Conservation (phyloP, 2,888 invertebrate species). For the Brachycybe producta region DNA sequence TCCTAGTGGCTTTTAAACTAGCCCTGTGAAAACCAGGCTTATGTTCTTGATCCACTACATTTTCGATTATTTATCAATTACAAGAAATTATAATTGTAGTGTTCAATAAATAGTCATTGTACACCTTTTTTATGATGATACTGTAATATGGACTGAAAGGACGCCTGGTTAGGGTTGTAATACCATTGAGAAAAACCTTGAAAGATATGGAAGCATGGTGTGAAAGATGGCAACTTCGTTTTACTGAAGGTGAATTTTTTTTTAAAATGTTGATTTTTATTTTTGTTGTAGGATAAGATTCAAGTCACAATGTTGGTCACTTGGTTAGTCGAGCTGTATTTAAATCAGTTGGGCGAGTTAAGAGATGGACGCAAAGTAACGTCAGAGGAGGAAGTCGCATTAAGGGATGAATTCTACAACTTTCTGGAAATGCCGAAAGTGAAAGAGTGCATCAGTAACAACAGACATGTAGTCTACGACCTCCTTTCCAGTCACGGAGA, state of each 20-base stretch:
- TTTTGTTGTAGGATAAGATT: constrained; percentile 52
- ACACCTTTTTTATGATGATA: too few species aligned
- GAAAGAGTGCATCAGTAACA: constrained; percentile 60
- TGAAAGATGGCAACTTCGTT: too few species aligned
- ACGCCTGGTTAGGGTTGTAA: too few species aligned
- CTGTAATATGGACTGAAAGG: too few species aligned
- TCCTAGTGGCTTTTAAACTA: too few species aligned
- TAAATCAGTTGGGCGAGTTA: constrained; percentile 72
- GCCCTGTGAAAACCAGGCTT: too few species aligned
- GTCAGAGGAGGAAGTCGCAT: constrained; percentile 42
- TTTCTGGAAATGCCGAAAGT: constrained; percentile 60
- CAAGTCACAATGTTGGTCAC: constrained; percentile 84
- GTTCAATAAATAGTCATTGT: too few species aligned
- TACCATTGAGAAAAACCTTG: too few species aligned
- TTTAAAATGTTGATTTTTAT: not conserved
- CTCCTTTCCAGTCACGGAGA: constrained; percentile 91
- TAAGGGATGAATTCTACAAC: constrained; percentile 63
- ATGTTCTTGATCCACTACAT: too few species aligned
- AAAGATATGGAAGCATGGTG: too few species aligned
- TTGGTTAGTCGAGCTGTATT: constrained; percentile 86
- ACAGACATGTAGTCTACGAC: constrained; percentile 73
- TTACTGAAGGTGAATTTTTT: not conserved
- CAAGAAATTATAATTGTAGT: too few species aligned
- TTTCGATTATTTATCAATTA: too few species aligned
- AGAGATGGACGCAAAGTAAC: constrained; percentile 34